Base-by-base conservation (phyloP, 2,888 invertebrate species). In the Lacanobia oleracea region DNA sequence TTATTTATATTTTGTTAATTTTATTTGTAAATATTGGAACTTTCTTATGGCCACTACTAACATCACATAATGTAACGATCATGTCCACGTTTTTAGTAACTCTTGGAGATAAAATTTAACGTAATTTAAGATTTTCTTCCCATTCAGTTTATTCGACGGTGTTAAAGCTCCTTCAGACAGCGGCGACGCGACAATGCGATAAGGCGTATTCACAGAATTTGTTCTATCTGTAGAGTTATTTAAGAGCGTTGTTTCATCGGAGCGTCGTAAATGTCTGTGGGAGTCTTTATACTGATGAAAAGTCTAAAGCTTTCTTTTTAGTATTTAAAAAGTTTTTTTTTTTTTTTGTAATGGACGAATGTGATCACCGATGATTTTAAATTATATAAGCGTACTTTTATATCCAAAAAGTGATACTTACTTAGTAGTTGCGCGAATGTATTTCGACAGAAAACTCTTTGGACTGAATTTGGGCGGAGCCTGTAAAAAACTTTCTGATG, bases 301-400 rank as follows among this genome's bases (percentile, higher is more conserved):
- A 21, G 14, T 50, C 12, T 53, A 37, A 51, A 48, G 53, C 48
- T 57, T 75, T 61, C 72, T 59, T 74, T 77, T 74, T 80, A 80
- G 79, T 69, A 10, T 82, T 81, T 60, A 68, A 82, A 79, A 78
- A 48, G 5, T 40, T 60, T 67, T 78, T 79, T 71, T 79, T 71
- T 79, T 84, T 79, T 84, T 80, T 84, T 78, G 70, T 85, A 88
- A 89, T 90, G 94, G 94, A 94, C 94, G 94, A 94, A 90, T 88
- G 87, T 91, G 91, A 92, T 94, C 94, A 94, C 94, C 94, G 94
- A 94, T 83, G 79, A 81, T 88, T 87, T 67, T 77, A 83, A 83
- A 79, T 75, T 74, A 83, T 77, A 33, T 72, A 84, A 82, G 78
- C 71, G 66, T 84, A 81, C 72, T 66, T 81, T 72, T 72, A 70